Percentiles rank a stretch among this genome's conserved stretches.
These are phyloP conservation scores for Lasiurus cinereus DNA, from an alignment of 2,113 vertebrate genomes.

Conservation along the genomic window DNA sequence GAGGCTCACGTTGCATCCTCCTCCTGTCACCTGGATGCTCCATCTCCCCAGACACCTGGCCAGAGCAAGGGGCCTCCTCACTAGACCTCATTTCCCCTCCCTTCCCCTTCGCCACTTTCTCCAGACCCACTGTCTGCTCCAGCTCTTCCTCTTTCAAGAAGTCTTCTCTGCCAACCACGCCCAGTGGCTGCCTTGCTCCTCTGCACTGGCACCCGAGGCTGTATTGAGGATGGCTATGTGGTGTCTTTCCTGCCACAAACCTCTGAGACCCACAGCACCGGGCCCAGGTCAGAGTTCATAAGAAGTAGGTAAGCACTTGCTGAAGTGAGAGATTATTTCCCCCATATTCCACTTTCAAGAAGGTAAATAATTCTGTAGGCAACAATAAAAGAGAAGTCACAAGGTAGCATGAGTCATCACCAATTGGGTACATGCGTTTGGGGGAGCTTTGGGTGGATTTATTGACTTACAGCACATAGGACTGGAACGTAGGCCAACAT, in stretches of 20 bases:
- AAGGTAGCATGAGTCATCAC: neutral
- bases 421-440: rapidly evolving
- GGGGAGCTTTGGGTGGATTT: neutral
- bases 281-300: neutral
- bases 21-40: neutral
- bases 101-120: neutral
- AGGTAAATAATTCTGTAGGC: neutral
- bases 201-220: neutral
- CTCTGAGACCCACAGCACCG: neutral
- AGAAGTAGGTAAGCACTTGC: neutral
- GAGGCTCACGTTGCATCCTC: neutral
- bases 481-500: too few species aligned
- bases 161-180: neutral
- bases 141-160: slow-evolving; percentile 52
- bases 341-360: neutral
- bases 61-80: neutral
- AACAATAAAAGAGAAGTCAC: neutral
- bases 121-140: neutral
- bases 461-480: neutral
- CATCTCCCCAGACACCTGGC: neutral
- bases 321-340: neutral
- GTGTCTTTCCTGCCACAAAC: neutral
- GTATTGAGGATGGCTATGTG: rapidly evolving
- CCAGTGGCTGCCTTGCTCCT: neutral
- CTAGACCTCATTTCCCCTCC: neutral